Evolutionary conservation across 2,797 vertebrate species (phyloP).

Genomic region (Adelosebastes latens): DNA sequence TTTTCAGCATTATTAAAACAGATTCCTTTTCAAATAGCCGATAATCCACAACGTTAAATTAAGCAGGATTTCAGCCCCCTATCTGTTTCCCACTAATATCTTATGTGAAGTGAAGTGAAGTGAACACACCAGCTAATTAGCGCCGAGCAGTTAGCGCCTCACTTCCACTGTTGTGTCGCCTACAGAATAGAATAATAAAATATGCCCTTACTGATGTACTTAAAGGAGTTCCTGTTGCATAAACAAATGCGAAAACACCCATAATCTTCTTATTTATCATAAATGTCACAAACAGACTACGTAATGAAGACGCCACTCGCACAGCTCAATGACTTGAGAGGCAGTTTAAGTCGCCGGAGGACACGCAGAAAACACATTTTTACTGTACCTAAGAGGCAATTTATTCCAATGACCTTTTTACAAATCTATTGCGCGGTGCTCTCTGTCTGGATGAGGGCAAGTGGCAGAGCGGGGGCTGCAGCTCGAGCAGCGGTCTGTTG

Average conservation of each 20-base stretch:
- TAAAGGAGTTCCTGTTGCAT: conserved; percentile 2
- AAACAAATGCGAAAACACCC: conserved; percentile 61
- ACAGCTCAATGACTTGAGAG: conserved; percentile 23
- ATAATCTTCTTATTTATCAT: conserved; percentile 36
- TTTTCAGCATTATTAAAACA: background rate
- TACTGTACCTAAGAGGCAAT: conserved; percentile 62
- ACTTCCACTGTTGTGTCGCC: background rate
- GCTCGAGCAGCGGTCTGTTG: conserved; percentile 53
- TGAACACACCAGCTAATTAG: conserved; percentile 9
- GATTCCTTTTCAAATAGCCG: background rate
- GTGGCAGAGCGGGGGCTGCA: conserved; percentile 28
- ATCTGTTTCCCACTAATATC: background rate
- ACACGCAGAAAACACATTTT: conserved; percentile 38
- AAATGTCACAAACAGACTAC: conserved; percentile 43
- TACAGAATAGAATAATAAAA: background rate
- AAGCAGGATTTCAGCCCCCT: background rate
- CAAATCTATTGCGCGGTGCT: conserved; percentile 58
- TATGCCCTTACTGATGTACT: background rate
- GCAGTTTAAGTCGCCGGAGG: conserved; percentile 24
- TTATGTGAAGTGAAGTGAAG: background rate
- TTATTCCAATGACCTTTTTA: conserved; percentile 76
- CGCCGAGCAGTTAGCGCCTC: background rate
- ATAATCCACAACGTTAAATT: background rate
- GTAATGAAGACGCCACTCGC: conserved; percentile 16
- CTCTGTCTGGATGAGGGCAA: conserved; percentile 50